Evolutionary conservation across 2,888 invertebrate species (phyloP).

Genomic region (Ophion ellenae): DNA sequence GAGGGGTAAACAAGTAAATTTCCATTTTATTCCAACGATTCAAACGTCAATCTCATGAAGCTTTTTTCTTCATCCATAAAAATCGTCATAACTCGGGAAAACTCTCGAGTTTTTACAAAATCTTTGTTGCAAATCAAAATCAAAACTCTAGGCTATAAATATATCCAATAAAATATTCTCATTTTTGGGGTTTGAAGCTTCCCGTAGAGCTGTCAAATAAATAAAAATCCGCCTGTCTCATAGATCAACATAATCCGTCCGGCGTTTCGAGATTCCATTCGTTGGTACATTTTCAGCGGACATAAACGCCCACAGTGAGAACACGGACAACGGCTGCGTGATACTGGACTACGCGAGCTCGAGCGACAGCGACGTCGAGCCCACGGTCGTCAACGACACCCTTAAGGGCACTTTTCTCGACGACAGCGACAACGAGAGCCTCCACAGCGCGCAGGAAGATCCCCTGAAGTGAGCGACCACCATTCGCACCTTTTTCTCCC

Average conservation of each 20-base stretch:
- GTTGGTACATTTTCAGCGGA: constrained; percentile 40
- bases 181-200: too few species aligned
- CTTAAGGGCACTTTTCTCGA: constrained; percentile 88
- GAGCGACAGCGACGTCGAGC: constrained; percentile 90
- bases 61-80: too few species aligned
- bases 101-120: too few species aligned
- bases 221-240: too few species aligned
- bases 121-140: too few species aligned
- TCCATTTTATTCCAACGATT: too few species aligned
- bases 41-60: too few species aligned
- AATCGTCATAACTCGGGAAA: too few species aligned
- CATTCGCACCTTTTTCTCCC: constrained; percentile 12
- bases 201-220: not conserved
- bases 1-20: too few species aligned
- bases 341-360: constrained; percentile 90
- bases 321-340: constrained; percentile 85
- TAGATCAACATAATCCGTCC: not conserved
- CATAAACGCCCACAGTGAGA: constrained; percentile 85
- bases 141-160: too few species aligned
- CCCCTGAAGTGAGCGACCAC: constrained; percentile 87
- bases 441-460: constrained; percentile 91
- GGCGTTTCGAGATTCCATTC: not conserved
- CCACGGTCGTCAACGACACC: constrained; percentile 86
- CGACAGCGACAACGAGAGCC: constrained; percentile 91
- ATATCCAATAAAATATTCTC: too few species aligned